phyloP scores from a whole-genome alignment of 1,140 invertebrate species.

The Drosophila bifasciata region DNA sequence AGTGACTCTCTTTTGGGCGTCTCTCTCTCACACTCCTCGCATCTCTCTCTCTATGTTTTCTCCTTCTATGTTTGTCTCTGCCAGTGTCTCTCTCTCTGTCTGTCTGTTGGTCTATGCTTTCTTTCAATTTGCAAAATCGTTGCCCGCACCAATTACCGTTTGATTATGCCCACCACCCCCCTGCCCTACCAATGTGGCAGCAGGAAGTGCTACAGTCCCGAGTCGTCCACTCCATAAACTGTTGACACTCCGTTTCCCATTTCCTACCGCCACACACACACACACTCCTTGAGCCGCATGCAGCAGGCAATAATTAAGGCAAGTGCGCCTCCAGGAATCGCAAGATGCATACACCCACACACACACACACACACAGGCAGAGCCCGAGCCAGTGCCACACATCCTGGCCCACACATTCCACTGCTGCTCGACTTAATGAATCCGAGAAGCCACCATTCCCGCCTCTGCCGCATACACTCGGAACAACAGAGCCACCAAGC shows the following conservation, averaged over 20 bases:
- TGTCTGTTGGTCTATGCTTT: conserved; percentile 41
- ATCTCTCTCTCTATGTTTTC: no score
- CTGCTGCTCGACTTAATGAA: conserved; percentile 76
- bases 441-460: conserved; percentile 48
- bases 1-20: no score
- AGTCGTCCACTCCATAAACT: conserved; percentile 66
- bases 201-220: not conserved
- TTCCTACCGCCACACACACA: conserved; percentile 16
- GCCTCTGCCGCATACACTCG: conserved; percentile 20
- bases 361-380: conserved; percentile 14
- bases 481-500: not conserved
- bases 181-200: conserved; percentile 47
- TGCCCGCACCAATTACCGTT: conserved; percentile 77
- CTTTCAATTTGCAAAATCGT: conserved; percentile 79
- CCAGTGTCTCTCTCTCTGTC: conserved; percentile 24
- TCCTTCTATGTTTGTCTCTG: not conserved
- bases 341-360: conserved; percentile 44
- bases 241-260: conserved; percentile 68
- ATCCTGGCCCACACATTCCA: conserved; percentile 23
- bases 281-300: conserved; percentile 23
- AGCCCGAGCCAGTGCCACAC: conserved; percentile 7
- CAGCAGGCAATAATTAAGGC: conserved; percentile 72
- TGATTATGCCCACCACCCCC: conserved; percentile 49
- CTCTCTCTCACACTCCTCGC: no score
- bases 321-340: conserved; percentile 61